Base-by-base conservation (phyloP, 1,140 invertebrate genomes). In the Hypsibius dujardini region DNA sequence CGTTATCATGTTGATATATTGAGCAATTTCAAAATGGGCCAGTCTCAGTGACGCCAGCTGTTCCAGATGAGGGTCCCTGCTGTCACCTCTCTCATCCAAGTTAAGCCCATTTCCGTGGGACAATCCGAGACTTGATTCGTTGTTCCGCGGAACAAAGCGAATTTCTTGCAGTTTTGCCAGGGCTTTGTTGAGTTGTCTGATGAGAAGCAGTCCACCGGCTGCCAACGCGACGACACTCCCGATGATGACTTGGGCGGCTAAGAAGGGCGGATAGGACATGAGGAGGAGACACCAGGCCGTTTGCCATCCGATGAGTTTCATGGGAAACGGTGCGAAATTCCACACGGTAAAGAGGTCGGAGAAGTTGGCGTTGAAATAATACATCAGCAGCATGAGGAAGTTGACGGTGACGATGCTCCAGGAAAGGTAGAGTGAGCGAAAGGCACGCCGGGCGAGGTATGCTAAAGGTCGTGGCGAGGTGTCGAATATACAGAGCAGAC, bases 341-440 rank as follows among this genome's bases (percentile, higher is more conserved):
- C 62, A 67, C 12, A 15, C 12, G 42, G 42, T 45, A 42, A 42
- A 7, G 12, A 67, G 42, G 12, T 15, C 3, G 42, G 12, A 15
- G 0, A 67, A 67, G 62, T 67, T 42, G 62, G 45, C 62, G 62
- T 45, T 67, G 62, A 67, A 67, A 42, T 67, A 67, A 42, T 67
- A 45, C 62, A 67, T 12, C 62, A 67, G 12, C 42, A 7, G 42
- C 12, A 67, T 12, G 42, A 67, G 42, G 42, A 45, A 67, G 42
- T 12, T 67, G 62, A 67, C 42, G 62, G 42, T 12, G 42, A 67
- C 45, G 42, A 12, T 67, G 7, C 7, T 15, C 62, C 62, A 67
- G 62, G 62, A 67, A 67, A 67, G 12, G 12, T 15, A 42, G 12
- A 67, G 42, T 3, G 42, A 15, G 3, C 45, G 12, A 3, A 15